Evolutionary conservation across 2,797 vertebrate genomes (phyloP).

Genomic region (Aselliscus stoliczkanus): DNA sequence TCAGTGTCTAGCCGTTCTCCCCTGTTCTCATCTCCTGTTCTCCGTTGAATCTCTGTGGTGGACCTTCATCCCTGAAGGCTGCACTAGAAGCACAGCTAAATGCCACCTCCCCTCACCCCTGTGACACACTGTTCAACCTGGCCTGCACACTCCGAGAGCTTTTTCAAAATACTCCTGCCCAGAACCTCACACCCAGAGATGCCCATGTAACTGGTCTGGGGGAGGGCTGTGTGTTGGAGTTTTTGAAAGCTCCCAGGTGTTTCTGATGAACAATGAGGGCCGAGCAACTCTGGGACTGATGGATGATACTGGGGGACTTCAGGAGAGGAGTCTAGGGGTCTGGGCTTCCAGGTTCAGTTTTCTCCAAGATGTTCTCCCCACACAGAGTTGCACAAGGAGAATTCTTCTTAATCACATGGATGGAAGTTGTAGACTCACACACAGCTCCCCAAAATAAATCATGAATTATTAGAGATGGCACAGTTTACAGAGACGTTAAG

Average conservation of each 20-base stretch:
- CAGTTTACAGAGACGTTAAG: neutral
- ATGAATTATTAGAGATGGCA: neutral
- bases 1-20: neutral
- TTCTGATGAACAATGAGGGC: neutral
- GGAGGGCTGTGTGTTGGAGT: neutral
- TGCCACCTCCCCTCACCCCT: neutral
- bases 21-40: neutral
- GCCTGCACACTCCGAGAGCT: neutral
- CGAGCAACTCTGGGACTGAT: neutral
- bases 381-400: neutral
- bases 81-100: neutral
- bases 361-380: neutral
- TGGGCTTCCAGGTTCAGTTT: neutral
- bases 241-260: neutral
- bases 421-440: neutral
- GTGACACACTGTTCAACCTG: neutral
- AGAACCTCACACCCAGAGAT: neutral
- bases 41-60: neutral
- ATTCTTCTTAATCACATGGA: neutral
- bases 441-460: neutral
- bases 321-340: neutral
- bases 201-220: neutral
- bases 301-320: neutral
- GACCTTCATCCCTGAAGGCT: neutral
- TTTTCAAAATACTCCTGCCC: neutral